Conservation (phyloP, 2,888 invertebrate genomes). For the Deladenus siricidicola region DNA sequence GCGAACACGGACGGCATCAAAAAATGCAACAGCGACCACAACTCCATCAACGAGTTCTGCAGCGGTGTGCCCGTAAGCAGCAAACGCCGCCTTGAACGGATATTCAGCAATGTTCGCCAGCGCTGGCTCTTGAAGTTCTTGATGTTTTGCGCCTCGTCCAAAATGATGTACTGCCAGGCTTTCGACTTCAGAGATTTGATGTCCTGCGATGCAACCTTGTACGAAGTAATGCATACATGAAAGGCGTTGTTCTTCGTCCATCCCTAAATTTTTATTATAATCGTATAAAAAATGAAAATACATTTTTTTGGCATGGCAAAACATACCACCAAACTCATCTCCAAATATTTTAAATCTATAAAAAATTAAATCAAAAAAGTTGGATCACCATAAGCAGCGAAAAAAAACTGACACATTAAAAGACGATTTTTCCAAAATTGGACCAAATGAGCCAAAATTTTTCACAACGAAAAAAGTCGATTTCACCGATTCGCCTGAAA, state of each 20-base stretch:
- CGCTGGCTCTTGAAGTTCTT: conserved; percentile 98
- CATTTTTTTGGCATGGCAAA: too few species aligned
- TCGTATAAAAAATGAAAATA: too few species aligned
- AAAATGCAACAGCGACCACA: conserved; percentile 97
- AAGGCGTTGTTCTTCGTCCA: conserved; percentile 99
- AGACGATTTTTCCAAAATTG: too few species aligned
- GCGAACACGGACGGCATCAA: conserved; percentile 94
- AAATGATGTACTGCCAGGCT: conserved; percentile 93
- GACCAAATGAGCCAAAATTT: too few species aligned
- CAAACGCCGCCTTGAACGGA: conserved; percentile 80
- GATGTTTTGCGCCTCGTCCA: conserved; percentile 95
- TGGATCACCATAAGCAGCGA: too few species aligned
- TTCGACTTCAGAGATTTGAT: conserved; percentile 92
- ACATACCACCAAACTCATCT: too few species aligned
- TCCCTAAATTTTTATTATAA: conserved; percentile 61
- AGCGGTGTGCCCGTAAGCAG: conserved; percentile 79
- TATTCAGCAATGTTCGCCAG: conserved; percentile 91
- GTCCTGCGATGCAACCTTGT: conserved; percentile 83
- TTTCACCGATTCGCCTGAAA: too few species aligned
- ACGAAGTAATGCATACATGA: conserved; percentile 62
- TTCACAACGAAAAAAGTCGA: too few species aligned
- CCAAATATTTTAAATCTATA: too few species aligned
- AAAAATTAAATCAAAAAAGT: too few species aligned
- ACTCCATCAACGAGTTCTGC: conserved; percentile 89
- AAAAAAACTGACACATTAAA: too few species aligned